phyloP scores from a whole-genome alignment of 2,888 invertebrate species.

The Charanyca ferruginea region DNA sequence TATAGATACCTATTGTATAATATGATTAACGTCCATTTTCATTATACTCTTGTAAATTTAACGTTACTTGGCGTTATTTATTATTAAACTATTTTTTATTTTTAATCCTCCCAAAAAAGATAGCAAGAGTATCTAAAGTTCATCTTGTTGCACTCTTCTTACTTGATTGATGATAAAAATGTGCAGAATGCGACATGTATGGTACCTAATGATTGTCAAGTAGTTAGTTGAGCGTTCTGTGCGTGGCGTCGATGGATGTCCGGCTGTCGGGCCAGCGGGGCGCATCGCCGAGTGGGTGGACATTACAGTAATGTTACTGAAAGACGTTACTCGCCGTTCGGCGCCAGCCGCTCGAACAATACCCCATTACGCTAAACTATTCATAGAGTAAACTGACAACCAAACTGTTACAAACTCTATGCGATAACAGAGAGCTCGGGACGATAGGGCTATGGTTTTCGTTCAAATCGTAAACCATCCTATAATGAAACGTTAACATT shows the following conservation, averaged over 20 bases:
- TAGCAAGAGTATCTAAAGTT: conserved; percentile 23
- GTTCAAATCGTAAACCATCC: conserved; percentile 19
- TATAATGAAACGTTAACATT: background rate
- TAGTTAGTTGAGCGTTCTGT: conserved; percentile 37
- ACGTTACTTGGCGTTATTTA: conserved; percentile 56
- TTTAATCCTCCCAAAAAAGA: conserved; percentile 19
- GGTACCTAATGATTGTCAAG: conserved; percentile 49
- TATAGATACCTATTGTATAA: conserved; percentile 77
- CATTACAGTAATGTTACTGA: conserved; percentile 74
- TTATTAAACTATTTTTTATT: conserved; percentile 13
- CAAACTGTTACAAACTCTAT: conserved; percentile 48
- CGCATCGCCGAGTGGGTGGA: conserved; percentile 69
- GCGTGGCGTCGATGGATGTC: conserved; percentile 58
- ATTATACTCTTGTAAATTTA: conserved; percentile 71
- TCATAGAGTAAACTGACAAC: conserved; percentile 66
- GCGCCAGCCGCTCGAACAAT: conserved; percentile 75
- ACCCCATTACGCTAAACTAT: conserved; percentile 74
- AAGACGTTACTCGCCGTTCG: conserved; percentile 65
- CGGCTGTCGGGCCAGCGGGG: conserved; percentile 68
- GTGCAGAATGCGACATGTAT: conserved; percentile 42
- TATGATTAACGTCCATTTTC: conserved; percentile 80
- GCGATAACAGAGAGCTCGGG: conserved; percentile 33
- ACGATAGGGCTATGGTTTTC: conserved; percentile 28
- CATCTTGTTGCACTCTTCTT: conserved; percentile 24
- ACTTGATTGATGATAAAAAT: conserved; percentile 54